phyloP scores from a whole-genome alignment of 1,140 invertebrate genomes.

The Eulimnadia texana region DNA sequence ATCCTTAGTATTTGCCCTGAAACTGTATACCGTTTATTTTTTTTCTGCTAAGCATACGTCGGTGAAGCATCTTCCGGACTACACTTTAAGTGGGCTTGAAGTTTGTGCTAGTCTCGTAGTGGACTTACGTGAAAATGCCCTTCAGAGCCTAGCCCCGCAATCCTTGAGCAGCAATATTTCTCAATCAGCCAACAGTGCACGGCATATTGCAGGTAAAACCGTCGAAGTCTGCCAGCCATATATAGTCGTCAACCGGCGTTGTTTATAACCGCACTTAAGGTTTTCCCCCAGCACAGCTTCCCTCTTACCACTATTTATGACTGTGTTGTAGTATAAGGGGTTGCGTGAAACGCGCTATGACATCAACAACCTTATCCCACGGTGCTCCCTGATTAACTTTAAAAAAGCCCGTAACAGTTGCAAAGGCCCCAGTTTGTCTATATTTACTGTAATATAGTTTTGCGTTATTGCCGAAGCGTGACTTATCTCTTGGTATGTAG shows the following conservation, averaged over 20 bases:
- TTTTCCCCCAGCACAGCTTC: no score
- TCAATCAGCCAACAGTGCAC: slow-evolving; percentile 17
- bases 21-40: not conserved
- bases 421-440: no score
- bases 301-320: no score
- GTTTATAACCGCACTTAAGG: no score
- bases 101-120: slow-evolving; percentile 21
- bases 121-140: slow-evolving; percentile 20
- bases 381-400: no score
- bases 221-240: not conserved
- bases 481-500: no score
- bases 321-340: no score
- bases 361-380: no score
- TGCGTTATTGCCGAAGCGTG: no score
- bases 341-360: no score
- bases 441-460: no score
- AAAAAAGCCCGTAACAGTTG: no score
- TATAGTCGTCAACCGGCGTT: slow-evolving; percentile 20
- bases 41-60: slow-evolving; percentile 18
- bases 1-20: not conserved
- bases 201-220: slow-evolving; percentile 10
- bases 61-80: slow-evolving; percentile 19
- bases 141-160: slow-evolving; percentile 18
- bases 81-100: slow-evolving; percentile 19
- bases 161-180: slow-evolving; percentile 20